Evolutionary conservation across 2,113 vertebrate genomes (phyloP), one percentile per base, ranked within the genome.

Genomic region (Dascyllus trimaculatus): DNA sequence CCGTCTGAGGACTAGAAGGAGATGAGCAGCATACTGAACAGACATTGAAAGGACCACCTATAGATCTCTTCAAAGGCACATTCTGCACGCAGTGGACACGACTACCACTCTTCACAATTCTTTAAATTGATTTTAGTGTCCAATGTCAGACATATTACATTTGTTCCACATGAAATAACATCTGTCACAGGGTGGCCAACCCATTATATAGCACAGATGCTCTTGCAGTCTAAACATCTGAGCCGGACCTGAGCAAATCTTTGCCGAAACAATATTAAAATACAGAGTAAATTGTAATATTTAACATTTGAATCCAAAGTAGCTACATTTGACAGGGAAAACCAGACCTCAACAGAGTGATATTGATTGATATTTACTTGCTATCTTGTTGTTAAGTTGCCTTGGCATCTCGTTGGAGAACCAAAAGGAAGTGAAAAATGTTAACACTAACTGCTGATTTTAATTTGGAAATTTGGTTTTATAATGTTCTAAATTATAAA

Each of bases 1-100:
- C 40, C 58, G 19, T 64, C 22, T 35, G 18, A 72, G 59, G 71
- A 40, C 25, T 48, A 10, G 56, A 59, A 68, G 66, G 61, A 71
- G 26, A 78, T 51, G 52, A 71, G 59, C 66, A 70, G 71, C 61
- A 84, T 74, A 79, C 61, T 68, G 84, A 89, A 62, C 24, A 87
- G 61, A 4, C 45, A 43, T 7, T 52, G 32, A 45, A 52, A 49
- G 24, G 11, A 22, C 17, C 1, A 0, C 11, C 22, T 60, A 24
- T 51, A 67, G 21, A 40, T 61, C 63, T 76, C 57, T 71, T 70
- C 49, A n/a, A 9, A 81, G 63, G 71, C 43, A 69, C 25, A 22
- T 29, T 29, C 10, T 21, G 25, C 4, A 4, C 58, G 59, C 40
- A 46, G 29, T n/a, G 4, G 22, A 49, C 18, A 3, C 19, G 21